A percentile compares a stretch with the other conserved stretches of the same genome.
phyloP scores from a whole-genome alignment of 2,113 vertebrate genomes.

The Pangasianodon hypophthalmus region DNA sequence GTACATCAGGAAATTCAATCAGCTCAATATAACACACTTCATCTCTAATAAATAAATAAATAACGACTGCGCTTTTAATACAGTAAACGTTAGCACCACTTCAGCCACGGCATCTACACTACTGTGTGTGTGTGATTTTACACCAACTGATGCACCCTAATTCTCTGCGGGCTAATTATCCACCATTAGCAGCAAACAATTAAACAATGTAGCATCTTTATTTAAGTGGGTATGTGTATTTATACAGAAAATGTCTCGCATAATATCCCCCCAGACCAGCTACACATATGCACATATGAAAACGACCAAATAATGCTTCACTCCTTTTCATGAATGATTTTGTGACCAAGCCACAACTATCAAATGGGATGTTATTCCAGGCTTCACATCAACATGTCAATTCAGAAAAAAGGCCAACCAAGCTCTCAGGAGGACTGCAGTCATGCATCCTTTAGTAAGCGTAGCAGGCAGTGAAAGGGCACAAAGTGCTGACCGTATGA shows the following conservation, averaged over 20 bases:
- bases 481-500: slow-evolving; percentile 46
- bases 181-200: neutral
- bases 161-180: slow-evolving; percentile 5
- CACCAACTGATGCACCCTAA: neutral
- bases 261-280: neutral
- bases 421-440: neutral
- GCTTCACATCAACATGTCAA: neutral
- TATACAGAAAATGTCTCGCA: neutral
- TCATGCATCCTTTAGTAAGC: neutral
- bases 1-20: neutral
- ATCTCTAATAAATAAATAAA: neutral
- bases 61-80: neutral
- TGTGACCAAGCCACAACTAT: neutral
- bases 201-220: neutral
- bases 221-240: neutral
- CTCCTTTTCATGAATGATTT: neutral
- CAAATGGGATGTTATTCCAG: neutral
- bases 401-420: neutral
- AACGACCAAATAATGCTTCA: neutral
- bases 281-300: neutral
- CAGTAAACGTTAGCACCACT: neutral
- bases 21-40: neutral
- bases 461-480: neutral
- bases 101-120: neutral
- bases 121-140: neutral